A percentile compares a stretch with the other conserved stretches of the same genome.
phyloP scores from a whole-genome alignment of 2,888 invertebrate genomes.

The Lycophotia porphyrea region DNA sequence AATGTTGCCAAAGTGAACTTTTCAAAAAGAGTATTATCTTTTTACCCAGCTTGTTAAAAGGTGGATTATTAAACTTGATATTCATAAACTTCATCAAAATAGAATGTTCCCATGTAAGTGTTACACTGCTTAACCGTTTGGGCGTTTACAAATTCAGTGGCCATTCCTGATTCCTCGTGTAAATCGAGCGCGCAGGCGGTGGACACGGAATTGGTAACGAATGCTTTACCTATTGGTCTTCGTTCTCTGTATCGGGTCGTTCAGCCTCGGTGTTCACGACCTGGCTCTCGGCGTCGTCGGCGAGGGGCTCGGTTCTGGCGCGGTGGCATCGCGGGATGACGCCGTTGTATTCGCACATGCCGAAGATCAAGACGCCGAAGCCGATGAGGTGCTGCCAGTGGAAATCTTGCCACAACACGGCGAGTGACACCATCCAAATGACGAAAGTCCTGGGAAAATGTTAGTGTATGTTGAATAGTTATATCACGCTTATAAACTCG shows the following conservation, averaged over 20 bases:
- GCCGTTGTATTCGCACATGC: conserved; percentile 96
- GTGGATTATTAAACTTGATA: neutral
- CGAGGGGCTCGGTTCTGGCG: conserved; percentile 32
- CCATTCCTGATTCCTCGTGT: conserved; percentile 39
- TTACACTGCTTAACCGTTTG: conserved; percentile 42
- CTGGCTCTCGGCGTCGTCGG: conserved; percentile 65
- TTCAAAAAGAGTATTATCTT: conserved; percentile 25
- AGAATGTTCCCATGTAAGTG: conserved; percentile 31
- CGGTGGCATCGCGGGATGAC: conserved; percentile 80
- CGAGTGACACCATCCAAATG: conserved; percentile 96
- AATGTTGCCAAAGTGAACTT: conserved; percentile 10
- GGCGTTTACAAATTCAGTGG: conserved; percentile 59
- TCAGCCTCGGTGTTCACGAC: conserved; percentile 69
- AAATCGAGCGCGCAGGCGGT: conserved; percentile 15
- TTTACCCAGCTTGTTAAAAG: conserved; percentile 7
- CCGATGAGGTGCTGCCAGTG: conserved; percentile 95
- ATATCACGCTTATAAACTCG: neutral
- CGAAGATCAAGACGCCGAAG: conserved; percentile 93
- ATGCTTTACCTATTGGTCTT: conserved; percentile 53
- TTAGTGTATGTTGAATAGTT: neutral
- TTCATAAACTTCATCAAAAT: conserved; percentile 39
- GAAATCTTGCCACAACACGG: conserved; percentile 94
- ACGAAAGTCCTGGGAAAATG: conserved; percentile 92
- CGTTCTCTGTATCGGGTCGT: conserved; percentile 53
- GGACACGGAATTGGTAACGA: conserved; percentile 60